Percentiles rank a stretch among this genome's conserved stretches.
These are phyloP conservation scores for Synergus gifuensis DNA, from an alignment of 2,888 invertebrate species.

Conservation along the genomic window DNA sequence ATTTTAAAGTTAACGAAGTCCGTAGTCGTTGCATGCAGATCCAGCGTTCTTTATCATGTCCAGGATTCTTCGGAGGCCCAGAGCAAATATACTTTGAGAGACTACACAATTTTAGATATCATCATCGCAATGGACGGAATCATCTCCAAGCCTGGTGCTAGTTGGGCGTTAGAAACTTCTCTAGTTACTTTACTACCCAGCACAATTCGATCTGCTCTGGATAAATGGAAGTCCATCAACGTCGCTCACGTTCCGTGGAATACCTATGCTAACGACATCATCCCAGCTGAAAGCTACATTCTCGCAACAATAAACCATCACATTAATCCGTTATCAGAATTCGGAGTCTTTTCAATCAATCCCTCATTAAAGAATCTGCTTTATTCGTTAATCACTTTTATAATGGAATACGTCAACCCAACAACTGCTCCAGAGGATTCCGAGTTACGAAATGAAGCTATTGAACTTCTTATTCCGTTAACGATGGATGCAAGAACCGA, in stretches of 20 bases:
- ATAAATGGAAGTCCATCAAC: constrained; percentile 82
- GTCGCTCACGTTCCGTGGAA: constrained; percentile 82
- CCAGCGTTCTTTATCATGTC: constrained; percentile 78
- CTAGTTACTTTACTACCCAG: constrained; percentile 80
- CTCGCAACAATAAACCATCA: constrained; percentile 86
- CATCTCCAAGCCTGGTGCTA: constrained; percentile 76
- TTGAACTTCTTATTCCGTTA: constrained; percentile 86
- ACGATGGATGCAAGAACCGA: constrained; percentile 88
- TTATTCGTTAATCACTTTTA: constrained; percentile 83
- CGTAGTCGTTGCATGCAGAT: constrained; percentile 78
- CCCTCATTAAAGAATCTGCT: constrained; percentile 83
- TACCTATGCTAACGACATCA: constrained; percentile 86
- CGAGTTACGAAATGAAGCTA: constrained; percentile 82
- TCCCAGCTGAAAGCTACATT: constrained; percentile 91
- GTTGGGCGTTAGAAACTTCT: constrained; percentile 78
- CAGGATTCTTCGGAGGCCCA: constrained; percentile 73
- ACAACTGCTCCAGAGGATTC: constrained; percentile 82
- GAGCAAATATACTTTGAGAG: constrained; percentile 77
- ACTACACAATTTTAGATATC: constrained; percentile 77
- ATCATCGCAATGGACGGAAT: constrained; percentile 64
- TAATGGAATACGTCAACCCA: constrained; percentile 81
- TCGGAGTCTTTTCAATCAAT: constrained; percentile 81
- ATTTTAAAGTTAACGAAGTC: constrained; percentile 83
- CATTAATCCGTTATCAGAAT: constrained; percentile 82
- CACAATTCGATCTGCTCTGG: constrained; percentile 80